Percentiles rank a stretch among this genome's conserved stretches.
phyloP scores from a whole-genome alignment of 2,888 invertebrate species.

The Ennomos fuscantarius region DNA sequence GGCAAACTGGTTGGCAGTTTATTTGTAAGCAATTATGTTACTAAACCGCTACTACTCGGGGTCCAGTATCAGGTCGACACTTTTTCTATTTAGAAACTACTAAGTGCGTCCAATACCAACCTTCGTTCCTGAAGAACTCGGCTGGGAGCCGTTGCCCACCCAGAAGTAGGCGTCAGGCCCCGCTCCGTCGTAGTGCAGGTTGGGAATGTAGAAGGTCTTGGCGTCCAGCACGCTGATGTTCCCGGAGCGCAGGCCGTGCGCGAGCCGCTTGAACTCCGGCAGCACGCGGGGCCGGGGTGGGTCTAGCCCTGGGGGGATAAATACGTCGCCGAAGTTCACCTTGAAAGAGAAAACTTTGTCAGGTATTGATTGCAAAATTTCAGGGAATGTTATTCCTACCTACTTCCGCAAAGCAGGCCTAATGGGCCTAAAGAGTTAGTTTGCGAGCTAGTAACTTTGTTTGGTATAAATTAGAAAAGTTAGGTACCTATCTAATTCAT shows the following conservation, averaged over 20 bases:
- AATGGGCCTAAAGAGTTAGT: too few species aligned
- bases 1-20: too few species aligned
- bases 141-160: constrained; percentile 95
- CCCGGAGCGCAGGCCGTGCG: constrained; percentile 95
- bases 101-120: constrained; percentile 55
- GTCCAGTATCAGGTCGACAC: too few species aligned
- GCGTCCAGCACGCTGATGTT: constrained; percentile 96
- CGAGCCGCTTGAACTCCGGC: constrained; percentile 94
- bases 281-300: constrained; percentile 92
- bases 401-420: too few species aligned
- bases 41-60: too few species aligned
- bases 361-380: too few species aligned
- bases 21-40: too few species aligned
- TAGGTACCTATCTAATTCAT: too few species aligned
- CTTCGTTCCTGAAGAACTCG: constrained; percentile 92
- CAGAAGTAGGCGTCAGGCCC: constrained; percentile 97
- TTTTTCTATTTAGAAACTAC: neutral
- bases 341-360: constrained; percentile 56
- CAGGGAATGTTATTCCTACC: too few species aligned
- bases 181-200: constrained; percentile 95
- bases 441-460: too few species aligned
- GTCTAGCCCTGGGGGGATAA: constrained; percentile 90
- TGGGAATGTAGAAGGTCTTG: constrained; percentile 96
- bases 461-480: too few species aligned
- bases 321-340: constrained; percentile 96